A percentile compares a stretch with the other conserved stretches of the same genome.
These are phyloP conservation scores for Macrostomum lignano DNA, from an alignment of 1,140 invertebrate species.

Conservation along the genomic window DNA sequence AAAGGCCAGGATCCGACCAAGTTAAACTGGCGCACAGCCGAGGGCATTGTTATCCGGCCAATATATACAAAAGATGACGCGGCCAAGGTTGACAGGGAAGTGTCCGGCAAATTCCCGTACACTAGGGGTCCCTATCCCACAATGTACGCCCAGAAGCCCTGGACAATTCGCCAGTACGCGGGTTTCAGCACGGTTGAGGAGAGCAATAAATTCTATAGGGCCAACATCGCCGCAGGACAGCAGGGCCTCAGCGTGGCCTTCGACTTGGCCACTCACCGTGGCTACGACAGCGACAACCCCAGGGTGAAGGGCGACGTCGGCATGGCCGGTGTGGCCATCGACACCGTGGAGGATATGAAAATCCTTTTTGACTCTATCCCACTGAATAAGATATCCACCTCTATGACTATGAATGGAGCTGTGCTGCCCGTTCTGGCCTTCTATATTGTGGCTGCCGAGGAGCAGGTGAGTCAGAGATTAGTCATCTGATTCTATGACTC, in stretches of 20 bases:
- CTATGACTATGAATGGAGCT: constrained; percentile 42
- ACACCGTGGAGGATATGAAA: constrained; percentile 35
- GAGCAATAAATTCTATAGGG: constrained; percentile 37
- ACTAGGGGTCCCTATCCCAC: constrained; percentile 39
- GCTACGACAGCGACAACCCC: constrained; percentile 38
- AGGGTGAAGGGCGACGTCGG: constrained; percentile 37
- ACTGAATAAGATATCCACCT: constrained; percentile 35
- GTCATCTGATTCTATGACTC: too few species aligned
- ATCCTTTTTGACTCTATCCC: constrained; percentile 35
- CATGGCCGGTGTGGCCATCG: constrained; percentile 38
- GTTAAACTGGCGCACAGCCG: constrained; percentile 33
- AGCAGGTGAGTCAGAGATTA: too few species aligned
- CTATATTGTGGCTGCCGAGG: constrained; percentile 35
- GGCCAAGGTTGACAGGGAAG: constrained; percentile 23
- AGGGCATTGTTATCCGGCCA: constrained; percentile 35
- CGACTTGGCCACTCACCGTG: constrained; percentile 38
- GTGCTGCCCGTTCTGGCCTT: constrained; percentile 38
- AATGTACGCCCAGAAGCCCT: constrained; percentile 38
- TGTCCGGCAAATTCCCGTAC: constrained; percentile 36
- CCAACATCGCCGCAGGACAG: constrained; percentile 37
- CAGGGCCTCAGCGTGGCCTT: constrained; percentile 39
- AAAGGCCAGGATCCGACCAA: constrained; percentile 33
- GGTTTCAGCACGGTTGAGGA: constrained; percentile 42
- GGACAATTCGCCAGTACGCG: constrained; percentile 39
- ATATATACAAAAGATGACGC: constrained; percentile 33